A percentile compares a stretch with the other conserved stretches of the same genome.
Conservation (phyloP, 2,113 vertebrate genomes). For the Chaetorhynchus papuensis region DNA sequence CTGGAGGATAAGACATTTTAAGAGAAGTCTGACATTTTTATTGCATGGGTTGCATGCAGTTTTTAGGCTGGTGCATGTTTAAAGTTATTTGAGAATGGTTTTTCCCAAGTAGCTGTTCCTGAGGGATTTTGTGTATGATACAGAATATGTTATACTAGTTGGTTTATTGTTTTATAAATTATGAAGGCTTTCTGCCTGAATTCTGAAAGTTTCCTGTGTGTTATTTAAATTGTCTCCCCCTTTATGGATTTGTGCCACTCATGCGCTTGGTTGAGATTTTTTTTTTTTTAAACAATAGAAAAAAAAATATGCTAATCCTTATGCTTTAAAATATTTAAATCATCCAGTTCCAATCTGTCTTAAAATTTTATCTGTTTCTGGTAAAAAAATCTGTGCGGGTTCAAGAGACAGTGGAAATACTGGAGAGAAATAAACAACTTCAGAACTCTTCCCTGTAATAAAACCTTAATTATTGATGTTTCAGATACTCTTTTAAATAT, state of each 20-base stretch:
- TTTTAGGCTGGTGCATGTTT: background rate
- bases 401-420: background rate
- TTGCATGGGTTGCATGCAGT: background rate
- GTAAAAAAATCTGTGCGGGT: background rate
- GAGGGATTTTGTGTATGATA: background rate
- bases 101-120: background rate
- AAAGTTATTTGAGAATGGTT: background rate
- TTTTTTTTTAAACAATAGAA: background rate
- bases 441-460: background rate
- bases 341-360: background rate
- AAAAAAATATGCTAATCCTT: background rate
- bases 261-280: background rate
- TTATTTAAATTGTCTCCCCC: background rate
- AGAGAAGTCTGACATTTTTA: background rate
- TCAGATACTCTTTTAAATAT: background rate
- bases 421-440: background rate
- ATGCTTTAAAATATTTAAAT: background rate
- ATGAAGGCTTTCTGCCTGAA: background rate
- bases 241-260: background rate
- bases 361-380: background rate
- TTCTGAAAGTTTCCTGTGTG: background rate
- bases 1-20: background rate
- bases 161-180: background rate
- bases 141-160: background rate
- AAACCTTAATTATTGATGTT: background rate